These are phyloP conservation scores for Chlorodrepanis virens DNA, from an alignment of 2,113 vertebrate species.

Conservation along the genomic window DNA sequence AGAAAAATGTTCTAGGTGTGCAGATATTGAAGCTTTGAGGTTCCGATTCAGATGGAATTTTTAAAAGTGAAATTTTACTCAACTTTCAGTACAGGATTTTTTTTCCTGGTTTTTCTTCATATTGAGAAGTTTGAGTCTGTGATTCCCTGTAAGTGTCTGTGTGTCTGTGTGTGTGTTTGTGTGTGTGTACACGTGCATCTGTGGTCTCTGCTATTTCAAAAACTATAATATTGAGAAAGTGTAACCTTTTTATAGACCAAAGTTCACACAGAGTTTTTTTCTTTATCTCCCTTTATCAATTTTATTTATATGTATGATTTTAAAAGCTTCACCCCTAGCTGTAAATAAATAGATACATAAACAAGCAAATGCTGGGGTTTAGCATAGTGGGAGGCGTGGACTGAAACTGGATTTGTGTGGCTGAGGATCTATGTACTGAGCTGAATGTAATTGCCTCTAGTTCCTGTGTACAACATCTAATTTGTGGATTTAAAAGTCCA, in stretches of 20 bases:
- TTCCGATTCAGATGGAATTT: not conserved
- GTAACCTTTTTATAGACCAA: not conserved
- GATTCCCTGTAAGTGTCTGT: not conserved
- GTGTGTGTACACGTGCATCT: rapidly evolving
- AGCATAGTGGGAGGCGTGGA: not conserved
- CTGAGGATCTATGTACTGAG: not conserved
- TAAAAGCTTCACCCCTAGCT: not conserved
- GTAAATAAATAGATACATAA: not conserved
- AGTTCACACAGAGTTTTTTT: not conserved
- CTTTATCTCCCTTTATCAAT: not conserved
- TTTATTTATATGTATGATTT: not conserved
- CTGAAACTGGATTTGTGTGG: conserved; percentile 1
- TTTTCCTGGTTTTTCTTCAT: not conserved
- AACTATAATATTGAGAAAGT: not conserved
- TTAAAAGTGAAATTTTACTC: not conserved
- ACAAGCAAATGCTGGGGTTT: not conserved
- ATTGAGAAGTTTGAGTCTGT: not conserved
- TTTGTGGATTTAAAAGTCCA: not conserved
- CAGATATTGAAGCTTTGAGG: not conserved
- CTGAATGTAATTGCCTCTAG: not conserved
- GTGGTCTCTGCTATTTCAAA: not conserved
- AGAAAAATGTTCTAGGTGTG: not conserved
- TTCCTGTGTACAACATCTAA: not conserved
- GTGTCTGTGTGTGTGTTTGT: not conserved
- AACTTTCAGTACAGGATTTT: not conserved